Conservation (phyloP, 1,140 invertebrate genomes). For the Trialeurodes vaporariorum region DNA sequence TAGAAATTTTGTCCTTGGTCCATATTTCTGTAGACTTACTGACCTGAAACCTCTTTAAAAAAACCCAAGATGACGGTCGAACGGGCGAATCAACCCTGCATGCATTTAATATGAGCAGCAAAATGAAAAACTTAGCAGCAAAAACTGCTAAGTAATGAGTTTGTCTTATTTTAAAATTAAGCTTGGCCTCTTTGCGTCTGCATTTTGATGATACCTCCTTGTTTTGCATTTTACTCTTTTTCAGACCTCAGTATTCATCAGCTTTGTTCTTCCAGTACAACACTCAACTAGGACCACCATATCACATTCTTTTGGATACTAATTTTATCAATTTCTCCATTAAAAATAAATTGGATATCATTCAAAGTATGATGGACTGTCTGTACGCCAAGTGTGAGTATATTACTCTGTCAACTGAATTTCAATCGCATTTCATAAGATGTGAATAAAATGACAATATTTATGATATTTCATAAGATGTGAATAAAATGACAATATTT, state of each 20-base stretch:
- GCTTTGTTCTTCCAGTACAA: slow-evolving; percentile 98
- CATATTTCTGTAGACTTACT: no score
- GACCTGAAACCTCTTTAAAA: no score
- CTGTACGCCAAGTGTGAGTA: slow-evolving; percentile 88
- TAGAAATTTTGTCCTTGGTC: no score
- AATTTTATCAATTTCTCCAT: slow-evolving; percentile 99
- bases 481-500: no score
- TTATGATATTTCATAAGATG: no score
- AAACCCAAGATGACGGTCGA: no score
- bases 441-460: no score
- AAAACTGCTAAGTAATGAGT: neutral
- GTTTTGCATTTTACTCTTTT: no score
- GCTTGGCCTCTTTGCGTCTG: neutral
- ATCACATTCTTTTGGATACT: slow-evolving; percentile 92
- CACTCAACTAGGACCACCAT: slow-evolving; percentile 96
- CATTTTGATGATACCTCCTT: slow-evolving; percentile 1
- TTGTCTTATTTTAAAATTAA: slow-evolving; percentile 6
- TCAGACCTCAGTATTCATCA: slow-evolving; percentile 71
- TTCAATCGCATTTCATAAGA: no score
- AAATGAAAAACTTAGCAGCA: neutral
- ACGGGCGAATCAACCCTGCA: no score
- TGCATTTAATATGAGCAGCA: slow-evolving; percentile 1
- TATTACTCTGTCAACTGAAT: no score
- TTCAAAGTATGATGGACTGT: slow-evolving; percentile 98
- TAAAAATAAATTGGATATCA: slow-evolving; percentile 94